Evolutionary conservation across 1,140 invertebrate species (phyloP).

Genomic region (Drosophila parvula): DNA sequence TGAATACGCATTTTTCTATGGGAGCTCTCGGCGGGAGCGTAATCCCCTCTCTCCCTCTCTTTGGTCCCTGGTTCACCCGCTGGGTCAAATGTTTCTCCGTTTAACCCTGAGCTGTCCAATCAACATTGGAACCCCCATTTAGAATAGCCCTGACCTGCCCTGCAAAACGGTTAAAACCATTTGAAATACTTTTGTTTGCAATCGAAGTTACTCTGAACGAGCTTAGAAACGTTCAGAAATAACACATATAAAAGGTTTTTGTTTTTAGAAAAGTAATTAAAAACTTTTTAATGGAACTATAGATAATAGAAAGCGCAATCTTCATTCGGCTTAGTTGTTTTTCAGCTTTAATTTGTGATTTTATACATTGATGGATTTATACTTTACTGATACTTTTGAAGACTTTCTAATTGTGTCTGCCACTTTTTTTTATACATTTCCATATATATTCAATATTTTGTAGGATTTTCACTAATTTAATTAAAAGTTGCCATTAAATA

Average conservation of each 20-base stretch:
- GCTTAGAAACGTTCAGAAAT: neutral
- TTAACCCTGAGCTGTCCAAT: constrained; percentile 70
- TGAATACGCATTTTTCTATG: too few species aligned
- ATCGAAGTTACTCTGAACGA: constrained; percentile 6
- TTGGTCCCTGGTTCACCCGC: constrained; percentile 15
- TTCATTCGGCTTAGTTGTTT: neutral
- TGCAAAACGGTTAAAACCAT: constrained; percentile 17
- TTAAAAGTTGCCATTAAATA: neutral
- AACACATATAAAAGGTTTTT: neutral
- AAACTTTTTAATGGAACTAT: neutral
- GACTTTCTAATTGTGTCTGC: too few species aligned
- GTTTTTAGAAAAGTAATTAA: too few species aligned
- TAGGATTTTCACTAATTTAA: neutral
- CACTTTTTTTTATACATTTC: too few species aligned
- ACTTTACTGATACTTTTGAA: too few species aligned
- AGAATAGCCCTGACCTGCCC: constrained; percentile 68
- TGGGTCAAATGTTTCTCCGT: constrained; percentile 50
- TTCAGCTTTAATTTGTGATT: neutral
- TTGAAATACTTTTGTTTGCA: constrained; percentile 16
- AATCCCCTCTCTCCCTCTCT: neutral
- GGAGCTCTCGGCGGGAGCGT: too few species aligned
- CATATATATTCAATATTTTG: too few species aligned
- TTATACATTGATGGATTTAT: too few species aligned
- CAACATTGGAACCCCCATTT: constrained; percentile 41
- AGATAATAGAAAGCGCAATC: too few species aligned